A percentile compares a stretch with the other conserved stretches of the same genome.
Conservation (phyloP, 2,797 vertebrate species). For the Psittacula echo region DNA sequence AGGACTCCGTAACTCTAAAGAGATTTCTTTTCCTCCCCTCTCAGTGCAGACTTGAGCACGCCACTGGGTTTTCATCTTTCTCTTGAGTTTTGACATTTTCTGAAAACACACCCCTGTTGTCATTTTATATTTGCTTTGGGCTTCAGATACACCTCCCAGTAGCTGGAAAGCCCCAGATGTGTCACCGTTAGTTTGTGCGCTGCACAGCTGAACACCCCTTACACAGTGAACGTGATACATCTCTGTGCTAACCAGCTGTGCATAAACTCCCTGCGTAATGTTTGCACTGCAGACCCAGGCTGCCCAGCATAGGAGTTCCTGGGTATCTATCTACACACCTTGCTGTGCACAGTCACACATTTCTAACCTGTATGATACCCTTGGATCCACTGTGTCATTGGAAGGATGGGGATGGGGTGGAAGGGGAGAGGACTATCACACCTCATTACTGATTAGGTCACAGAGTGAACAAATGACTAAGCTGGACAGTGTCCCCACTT, state of each 20-base stretch:
- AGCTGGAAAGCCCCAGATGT: neutral
- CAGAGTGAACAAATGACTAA: neutral
- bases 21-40: fast-evolving
- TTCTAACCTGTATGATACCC: neutral
- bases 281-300: neutral
- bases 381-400: neutral
- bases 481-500: neutral
- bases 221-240: neutral
- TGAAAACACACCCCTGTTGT: neutral
- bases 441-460: neutral
- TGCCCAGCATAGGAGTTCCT: neutral
- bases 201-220: neutral
- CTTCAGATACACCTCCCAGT: neutral
- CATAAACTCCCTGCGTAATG: fast-evolving
- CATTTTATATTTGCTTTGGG: neutral
- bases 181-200: fast-evolving
- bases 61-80: neutral
- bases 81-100: neutral
- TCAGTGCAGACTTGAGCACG: neutral
- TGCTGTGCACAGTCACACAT: neutral
- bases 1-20: neutral
- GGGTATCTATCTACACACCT: neutral
- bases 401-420: too few species aligned
- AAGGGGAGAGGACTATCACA: neutral
- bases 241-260: neutral